Percentiles rank a stretch among this genome's conserved stretches.
Conservation (phyloP, 2,888 invertebrate genomes). For the Orthosia gracilis region DNA sequence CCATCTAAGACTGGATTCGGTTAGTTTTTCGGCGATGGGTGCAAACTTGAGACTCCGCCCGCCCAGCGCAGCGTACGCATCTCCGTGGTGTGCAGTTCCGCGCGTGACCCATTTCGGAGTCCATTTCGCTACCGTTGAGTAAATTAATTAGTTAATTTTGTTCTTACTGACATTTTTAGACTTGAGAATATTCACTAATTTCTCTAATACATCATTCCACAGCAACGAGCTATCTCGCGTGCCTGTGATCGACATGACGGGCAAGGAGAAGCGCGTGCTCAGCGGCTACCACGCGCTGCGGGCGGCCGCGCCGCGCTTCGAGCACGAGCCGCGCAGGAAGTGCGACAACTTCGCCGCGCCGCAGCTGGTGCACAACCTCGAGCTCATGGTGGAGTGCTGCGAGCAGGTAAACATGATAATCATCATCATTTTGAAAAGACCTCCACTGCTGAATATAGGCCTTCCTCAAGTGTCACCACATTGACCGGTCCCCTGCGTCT, state of each 20-base stretch:
- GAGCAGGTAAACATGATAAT: slow-evolving; percentile 92
- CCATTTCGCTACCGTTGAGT: too few relatives aligned
- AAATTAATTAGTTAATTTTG: too few relatives aligned
- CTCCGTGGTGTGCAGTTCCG: too few relatives aligned
- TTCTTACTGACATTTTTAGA: not conserved
- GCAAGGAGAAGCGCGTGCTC: slow-evolving; percentile 97
- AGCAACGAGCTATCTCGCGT: slow-evolving; percentile 95
- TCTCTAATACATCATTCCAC: slow-evolving; percentile 7
- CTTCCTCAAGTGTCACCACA: too few relatives aligned
- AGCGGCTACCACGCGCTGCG: slow-evolving; percentile 98
- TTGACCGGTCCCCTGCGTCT: too few relatives aligned
- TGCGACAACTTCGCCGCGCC: slow-evolving; percentile 95
- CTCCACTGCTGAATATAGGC: too few relatives aligned
- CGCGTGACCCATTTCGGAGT: too few relatives aligned
- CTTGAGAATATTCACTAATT: not conserved
- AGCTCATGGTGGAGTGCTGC: slow-evolving; percentile 97
- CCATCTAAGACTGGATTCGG: too few relatives aligned
- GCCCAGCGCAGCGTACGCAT: too few relatives aligned
- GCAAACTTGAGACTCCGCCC: too few relatives aligned
- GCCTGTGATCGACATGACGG: slow-evolving; percentile 99
- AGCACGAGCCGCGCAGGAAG: slow-evolving; percentile 92
- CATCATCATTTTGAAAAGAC: too few relatives aligned
- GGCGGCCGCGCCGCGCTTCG: slow-evolving; percentile 92
- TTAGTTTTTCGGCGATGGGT: too few relatives aligned
- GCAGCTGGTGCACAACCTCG: slow-evolving; percentile 97